Evolutionary conservation across 2,113 vertebrate genomes (phyloP), one percentile per base, ranked within the genome.

Genomic region (Heterotilapia buettikoferi): DNA sequence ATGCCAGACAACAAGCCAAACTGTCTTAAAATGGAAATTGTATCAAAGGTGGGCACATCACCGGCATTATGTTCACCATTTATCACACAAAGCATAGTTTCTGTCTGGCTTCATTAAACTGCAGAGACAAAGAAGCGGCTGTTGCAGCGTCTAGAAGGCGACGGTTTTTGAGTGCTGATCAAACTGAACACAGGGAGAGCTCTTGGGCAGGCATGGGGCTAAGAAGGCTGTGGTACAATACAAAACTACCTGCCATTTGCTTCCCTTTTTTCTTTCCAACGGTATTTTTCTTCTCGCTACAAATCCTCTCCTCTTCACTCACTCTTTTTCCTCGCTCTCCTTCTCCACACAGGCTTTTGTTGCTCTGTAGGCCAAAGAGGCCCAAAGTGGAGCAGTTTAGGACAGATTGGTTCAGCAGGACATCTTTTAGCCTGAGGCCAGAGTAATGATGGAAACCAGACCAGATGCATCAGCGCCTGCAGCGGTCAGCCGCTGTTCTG

Each of bases 361-460:
- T 83, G 79, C 83, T 93, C 89, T 73, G 73, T 54, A 6, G 87
- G 45, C 54, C 71, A 80, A 59, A 43, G 33, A 85, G 90, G 80
- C 82, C 68, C 85, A 76, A 83, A 85, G 91, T 45, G 24, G 89
- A 93, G 88, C 88, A 88, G 91, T 50, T 80, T 66, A 94, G 90
- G 91, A 92, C 94, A 92, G 86, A 93, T 92, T 29, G 31, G 92
- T 93, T 90, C 88, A 94, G 86, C 71, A 76, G 89, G 92, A 93
- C 92, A 92, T 85, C 90, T 89, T 94, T 94, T 85, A 90, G 90
- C 95, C 94, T 5, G 78, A 83, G 87, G 94, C 89, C 83, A 82
- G 86, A 94, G 87, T 89, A 93, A 94, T 90, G 93, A 93, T 88
- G 90, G 91, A 94, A 92, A 91, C 71, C 86, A 91, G 86, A 92